Evolutionary conservation across 2,113 vertebrate species (phyloP), one percentile per base, ranked within the genome.

Genomic region (Cepphus grylle): DNA sequence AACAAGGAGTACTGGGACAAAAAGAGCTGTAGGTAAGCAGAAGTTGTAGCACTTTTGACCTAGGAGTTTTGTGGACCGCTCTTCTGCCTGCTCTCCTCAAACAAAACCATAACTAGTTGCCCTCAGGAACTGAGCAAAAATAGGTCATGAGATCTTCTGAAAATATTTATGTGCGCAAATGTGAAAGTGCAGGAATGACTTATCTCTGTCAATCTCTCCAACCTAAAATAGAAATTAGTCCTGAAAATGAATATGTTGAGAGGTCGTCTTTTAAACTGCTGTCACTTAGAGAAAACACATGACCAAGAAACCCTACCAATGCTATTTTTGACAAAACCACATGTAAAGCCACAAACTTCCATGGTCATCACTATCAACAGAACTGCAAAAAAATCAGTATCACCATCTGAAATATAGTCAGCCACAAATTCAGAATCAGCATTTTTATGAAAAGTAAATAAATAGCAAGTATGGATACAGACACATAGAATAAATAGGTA

Each of bases 321-420:
- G 9, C 66, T 94, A 70, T 77, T 95, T 91, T 82, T 85, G n/a
- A 47, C 70, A 77, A 95, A 96, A 76, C 78, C 88, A 77, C 62
- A 73, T 58, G 53, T 72, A 86, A 81, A 94, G 45, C 53, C 43
- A 66, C 78, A 83, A 58, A 70, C 34, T 81, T 95, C 52, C 40
- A 80, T 76, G 29, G 65, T 89, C 92, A 94, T 72, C 36, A 6
- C 52, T 94, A 94, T 69, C 29, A 62, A 30, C 5, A 73, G 69
- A 67, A 84, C 40, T 59, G 42, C 4, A 61, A 65, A 84, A 36
- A 67, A 74, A 90, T 50, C 47, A 47, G 52, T 76, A 32, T 85
- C 43, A 18, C 49, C 13, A 56, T 95, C 81, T 95, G 70, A 97
- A 94, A 77, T 73, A n/a, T 1, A 85, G 58, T 45, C 53, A 89